phyloP scores from a whole-genome alignment of 2,797 vertebrate species.

The Sciurus vulgaris region DNA sequence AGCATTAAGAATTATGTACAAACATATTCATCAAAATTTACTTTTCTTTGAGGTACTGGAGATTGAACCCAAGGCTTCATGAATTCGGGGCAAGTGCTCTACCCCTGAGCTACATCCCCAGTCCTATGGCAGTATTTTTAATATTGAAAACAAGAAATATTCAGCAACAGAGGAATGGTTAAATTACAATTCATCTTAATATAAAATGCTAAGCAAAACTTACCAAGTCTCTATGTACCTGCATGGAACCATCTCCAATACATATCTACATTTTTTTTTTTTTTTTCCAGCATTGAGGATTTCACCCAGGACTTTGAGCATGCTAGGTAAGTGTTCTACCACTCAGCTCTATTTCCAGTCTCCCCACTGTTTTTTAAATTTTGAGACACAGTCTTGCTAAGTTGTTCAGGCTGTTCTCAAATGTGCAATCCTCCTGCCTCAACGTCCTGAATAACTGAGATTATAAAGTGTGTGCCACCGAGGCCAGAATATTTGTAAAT shows the following conservation, averaged over 20 bases:
- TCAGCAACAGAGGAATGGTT: background rate
- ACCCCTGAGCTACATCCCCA: background rate
- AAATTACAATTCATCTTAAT: conserved; percentile 13
- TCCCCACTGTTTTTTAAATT: background rate
- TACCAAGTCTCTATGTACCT: background rate
- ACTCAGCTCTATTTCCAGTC: background rate
- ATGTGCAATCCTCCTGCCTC: background rate
- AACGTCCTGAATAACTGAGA: background rate
- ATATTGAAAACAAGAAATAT: background rate
- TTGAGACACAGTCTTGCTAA: background rate
- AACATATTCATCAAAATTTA: background rate
- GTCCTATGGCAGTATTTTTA: background rate
- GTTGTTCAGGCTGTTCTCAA: background rate
- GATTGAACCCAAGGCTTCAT: background rate
- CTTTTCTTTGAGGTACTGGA: background rate
- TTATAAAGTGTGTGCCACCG: background rate
- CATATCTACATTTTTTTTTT: background rate
- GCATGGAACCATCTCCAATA: background rate
- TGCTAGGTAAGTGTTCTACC: background rate
- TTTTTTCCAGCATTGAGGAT: background rate
- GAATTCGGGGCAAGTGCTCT: too few relatives aligned
- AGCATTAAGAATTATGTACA: background rate
- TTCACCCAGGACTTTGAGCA: background rate
- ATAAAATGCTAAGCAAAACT: background rate
- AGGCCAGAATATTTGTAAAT: background rate